Evolutionary conservation across 2,888 invertebrate species (phyloP).

Genomic region (Perizoma flavofasciatum): DNA sequence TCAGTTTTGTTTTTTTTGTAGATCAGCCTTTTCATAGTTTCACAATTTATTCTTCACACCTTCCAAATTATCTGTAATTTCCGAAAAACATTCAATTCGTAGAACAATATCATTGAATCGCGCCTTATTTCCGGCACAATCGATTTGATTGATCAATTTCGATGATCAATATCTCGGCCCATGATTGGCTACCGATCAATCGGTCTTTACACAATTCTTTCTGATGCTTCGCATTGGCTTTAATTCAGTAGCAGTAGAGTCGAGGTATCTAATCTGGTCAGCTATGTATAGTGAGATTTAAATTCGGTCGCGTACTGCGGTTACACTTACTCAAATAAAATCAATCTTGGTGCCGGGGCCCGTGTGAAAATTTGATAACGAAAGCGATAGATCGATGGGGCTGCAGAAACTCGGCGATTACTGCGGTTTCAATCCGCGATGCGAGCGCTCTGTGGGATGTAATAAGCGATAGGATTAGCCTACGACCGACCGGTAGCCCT

Average conservation of each 20-base stretch:
- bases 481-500: constrained; percentile 38
- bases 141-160: constrained; percentile 83
- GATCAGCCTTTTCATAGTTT: not conserved
- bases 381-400: constrained; percentile 79
- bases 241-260: constrained; percentile 46
- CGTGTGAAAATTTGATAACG: constrained; percentile 84
- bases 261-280: constrained; percentile 49
- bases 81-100: constrained; percentile 66
- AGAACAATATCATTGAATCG: constrained; percentile 67
- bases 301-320: constrained; percentile 64
- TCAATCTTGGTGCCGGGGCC: constrained; percentile 76
- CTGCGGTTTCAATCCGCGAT: constrained; percentile 71
- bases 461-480: constrained; percentile 76
- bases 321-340: constrained; percentile 82
- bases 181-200: constrained; percentile 77
- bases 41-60: constrained; percentile 36
- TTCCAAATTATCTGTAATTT: constrained; percentile 48
- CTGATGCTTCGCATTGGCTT: constrained; percentile 65
- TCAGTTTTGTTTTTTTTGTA: no score
- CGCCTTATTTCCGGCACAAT: constrained; percentile 81
- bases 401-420: constrained; percentile 74
- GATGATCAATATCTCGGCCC: constrained; percentile 78
- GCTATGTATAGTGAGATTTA: constrained; percentile 62
- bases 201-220: constrained; percentile 48
- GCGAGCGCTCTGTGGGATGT: constrained; percentile 77